A percentile compares a stretch with the other conserved stretches of the same genome.
Evolutionary conservation across 2,797 vertebrate genomes (phyloP).

Genomic region (Tachyglossus aculeatus): DNA sequence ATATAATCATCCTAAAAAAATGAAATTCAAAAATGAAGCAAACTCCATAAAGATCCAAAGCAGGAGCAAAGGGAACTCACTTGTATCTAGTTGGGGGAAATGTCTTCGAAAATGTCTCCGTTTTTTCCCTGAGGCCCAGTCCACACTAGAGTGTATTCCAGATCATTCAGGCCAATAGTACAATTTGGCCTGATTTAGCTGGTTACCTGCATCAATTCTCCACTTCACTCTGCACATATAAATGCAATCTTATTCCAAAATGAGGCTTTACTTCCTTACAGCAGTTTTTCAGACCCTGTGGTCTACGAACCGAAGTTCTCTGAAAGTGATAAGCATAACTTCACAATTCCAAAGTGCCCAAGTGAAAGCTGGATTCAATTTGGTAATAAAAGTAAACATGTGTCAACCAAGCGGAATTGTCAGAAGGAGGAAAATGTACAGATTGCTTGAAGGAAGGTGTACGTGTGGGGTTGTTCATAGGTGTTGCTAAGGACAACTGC

Average conservation of each 20-base stretch:
- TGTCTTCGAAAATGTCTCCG: background rate
- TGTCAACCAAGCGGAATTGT: background rate
- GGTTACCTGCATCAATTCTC: too few relatives aligned
- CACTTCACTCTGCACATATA: too few relatives aligned
- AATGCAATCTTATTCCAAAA: too few relatives aligned
- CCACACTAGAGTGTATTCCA: too few relatives aligned
- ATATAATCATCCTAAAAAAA: constrained; percentile 88
- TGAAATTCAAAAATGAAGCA: constrained; percentile 34
- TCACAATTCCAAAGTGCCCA: background rate
- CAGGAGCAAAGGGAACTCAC: background rate
- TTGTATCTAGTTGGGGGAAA: background rate
- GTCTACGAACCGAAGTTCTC: background rate
- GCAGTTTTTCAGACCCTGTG: background rate
- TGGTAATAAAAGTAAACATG: background rate
- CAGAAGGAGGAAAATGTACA: too few relatives aligned
- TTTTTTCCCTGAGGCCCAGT: background rate
- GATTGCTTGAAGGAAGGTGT: too few relatives aligned
- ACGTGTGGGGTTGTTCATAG: too few relatives aligned
- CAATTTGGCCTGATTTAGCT: too few relatives aligned
- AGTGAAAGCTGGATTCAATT: background rate
- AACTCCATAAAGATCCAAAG: background rate
- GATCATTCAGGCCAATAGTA: too few relatives aligned
- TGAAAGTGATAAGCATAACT: background rate
- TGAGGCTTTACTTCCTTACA: background rate
- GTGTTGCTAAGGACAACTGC: too few relatives aligned